Evolutionary conservation across 2,797 vertebrate species (phyloP).

Genomic region (Rhabdophis nuchalis): DNA sequence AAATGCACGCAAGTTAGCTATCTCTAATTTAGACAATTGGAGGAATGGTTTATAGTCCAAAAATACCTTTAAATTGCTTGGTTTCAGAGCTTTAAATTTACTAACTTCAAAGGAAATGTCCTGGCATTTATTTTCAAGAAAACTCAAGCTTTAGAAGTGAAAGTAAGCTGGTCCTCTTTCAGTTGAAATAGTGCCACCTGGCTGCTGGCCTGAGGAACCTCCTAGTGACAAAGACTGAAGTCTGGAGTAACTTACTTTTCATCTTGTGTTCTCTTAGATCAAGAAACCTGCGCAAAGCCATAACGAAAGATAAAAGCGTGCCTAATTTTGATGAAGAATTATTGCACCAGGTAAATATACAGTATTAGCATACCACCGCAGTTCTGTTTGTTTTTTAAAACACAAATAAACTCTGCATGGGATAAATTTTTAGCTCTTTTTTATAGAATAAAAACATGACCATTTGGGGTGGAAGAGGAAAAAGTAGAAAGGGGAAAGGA

Average conservation of each 20-base stretch:
- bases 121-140: neutral
- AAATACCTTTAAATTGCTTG: neutral
- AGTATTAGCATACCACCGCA: neutral
- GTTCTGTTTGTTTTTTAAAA: neutral
- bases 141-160: neutral
- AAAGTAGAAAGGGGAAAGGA: neutral
- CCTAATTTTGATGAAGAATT: conserved; percentile 70
- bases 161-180: neutral
- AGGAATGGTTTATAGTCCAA: neutral
- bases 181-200: conserved; percentile 43
- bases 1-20: neutral
- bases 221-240: neutral
- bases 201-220: conserved; percentile 25
- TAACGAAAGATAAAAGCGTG: conserved; percentile 72
- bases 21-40: neutral
- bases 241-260: neutral
- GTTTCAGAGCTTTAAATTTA: neutral
- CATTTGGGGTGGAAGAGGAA: neutral
- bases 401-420: neutral
- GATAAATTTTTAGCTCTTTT: neutral
- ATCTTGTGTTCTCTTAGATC: conserved; percentile 60
- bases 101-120: neutral
- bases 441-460: neutral
- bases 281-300: conserved; percentile 62
- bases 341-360: conserved; percentile 67